These are phyloP conservation scores for Chelonus formosanus DNA, from an alignment of 2,888 invertebrate genomes.

Conservation along the genomic window DNA sequence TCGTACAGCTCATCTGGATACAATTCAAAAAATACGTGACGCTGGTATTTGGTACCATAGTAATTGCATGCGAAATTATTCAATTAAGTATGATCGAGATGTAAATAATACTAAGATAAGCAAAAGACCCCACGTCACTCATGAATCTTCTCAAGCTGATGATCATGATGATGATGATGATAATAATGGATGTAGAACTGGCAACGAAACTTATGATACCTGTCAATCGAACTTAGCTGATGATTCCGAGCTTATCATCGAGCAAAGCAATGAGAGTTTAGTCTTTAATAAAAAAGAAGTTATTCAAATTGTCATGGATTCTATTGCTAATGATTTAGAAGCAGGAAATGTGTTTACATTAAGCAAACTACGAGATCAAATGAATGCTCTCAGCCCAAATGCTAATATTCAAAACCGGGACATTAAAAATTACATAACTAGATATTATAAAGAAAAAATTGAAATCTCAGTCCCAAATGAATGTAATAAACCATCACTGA, in stretches of 20 bases:
- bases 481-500: not conserved
- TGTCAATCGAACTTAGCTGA: too few species aligned
- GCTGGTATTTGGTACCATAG: not conserved
- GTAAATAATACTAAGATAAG: not conserved
- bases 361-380: conserved; percentile 6
- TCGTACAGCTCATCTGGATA: conserved; percentile 10
- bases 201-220: too few species aligned
- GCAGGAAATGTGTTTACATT: not conserved
- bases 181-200: not conserved
- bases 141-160: too few species aligned
- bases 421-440: not conserved
- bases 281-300: not conserved
- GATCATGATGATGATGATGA: not conserved
- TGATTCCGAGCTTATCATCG: too few species aligned
- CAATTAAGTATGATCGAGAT: not conserved
- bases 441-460: conserved; percentile 1
- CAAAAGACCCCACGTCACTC: not conserved
- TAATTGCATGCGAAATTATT: conserved; percentile 18
- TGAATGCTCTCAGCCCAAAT: conserved; percentile 1
- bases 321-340: conserved; percentile 1
- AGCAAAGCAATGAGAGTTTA: not conserved
- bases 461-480: not conserved
- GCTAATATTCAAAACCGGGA: not conserved
- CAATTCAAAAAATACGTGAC: conserved; percentile 1
- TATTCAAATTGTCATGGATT: not conserved